Percentiles rank a stretch among this genome's conserved stretches.
Evolutionary conservation across 2,888 invertebrate genomes (phyloP).

Genomic region (Dolichopus griseipennis): DNA sequence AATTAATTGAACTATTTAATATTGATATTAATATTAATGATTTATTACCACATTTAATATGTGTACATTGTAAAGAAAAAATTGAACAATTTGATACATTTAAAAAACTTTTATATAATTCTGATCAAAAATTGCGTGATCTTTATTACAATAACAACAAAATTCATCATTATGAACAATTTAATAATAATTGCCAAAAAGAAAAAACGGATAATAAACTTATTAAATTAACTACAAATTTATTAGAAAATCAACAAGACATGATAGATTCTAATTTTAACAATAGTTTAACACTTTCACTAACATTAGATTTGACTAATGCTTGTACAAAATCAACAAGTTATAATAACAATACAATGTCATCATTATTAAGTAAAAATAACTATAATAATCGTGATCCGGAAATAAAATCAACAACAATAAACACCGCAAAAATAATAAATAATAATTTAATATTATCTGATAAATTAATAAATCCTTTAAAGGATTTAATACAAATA

Average conservation of each 20-base stretch:
- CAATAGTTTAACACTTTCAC: too few relatives aligned
- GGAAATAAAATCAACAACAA: too few relatives aligned
- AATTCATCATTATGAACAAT: not conserved
- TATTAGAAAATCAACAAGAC: not conserved
- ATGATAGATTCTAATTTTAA: not conserved
- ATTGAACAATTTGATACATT: not conserved
- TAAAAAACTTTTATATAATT: not conserved
- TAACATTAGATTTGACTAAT: too few relatives aligned
- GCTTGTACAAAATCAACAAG: not conserved
- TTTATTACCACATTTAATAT: not conserved
- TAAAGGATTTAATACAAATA: not conserved
- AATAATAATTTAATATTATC: too few relatives aligned
- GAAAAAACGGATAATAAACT: not conserved
- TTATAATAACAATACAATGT: not conserved
- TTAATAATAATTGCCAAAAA: not conserved
- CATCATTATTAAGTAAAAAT: not conserved
- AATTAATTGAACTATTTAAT: conserved; percentile 2
- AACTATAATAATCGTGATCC: not conserved
- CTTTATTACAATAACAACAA: not conserved
- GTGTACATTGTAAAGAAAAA: not conserved
- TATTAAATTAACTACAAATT: not conserved
- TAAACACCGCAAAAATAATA: too few relatives aligned
- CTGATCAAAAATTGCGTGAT: not conserved
- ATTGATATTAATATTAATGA: conserved; percentile 1
- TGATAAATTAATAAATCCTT: not conserved